A percentile compares a stretch with the other conserved stretches of the same genome.
Conservation (phyloP, 2,113 vertebrate genomes). For the Syngnathoides biaculeatus region DNA sequence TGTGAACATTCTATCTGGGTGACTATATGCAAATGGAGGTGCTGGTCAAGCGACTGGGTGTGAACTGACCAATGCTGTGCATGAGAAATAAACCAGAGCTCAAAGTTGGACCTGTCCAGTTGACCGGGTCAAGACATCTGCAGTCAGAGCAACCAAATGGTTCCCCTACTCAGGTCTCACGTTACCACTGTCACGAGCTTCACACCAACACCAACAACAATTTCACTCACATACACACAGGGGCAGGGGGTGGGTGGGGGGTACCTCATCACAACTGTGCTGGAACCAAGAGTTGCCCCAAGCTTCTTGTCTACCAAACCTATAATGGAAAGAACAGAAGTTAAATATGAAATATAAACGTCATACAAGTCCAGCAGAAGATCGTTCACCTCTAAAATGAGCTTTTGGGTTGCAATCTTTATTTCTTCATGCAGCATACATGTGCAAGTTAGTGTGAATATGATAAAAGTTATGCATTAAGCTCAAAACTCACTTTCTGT, state of each 20-base stretch:
- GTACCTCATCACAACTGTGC: slow-evolving; percentile 39
- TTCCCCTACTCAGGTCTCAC: slow-evolving; percentile 60
- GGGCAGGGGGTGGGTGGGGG: no score
- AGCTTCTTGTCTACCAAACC: slow-evolving; percentile 21
- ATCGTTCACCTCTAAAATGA: slow-evolving; percentile 5
- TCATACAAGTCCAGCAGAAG: neutral
- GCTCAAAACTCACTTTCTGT: slow-evolving; percentile 31
- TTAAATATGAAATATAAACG: slow-evolving; percentile 1
- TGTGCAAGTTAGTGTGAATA: slow-evolving; percentile 27
- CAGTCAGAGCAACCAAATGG: slow-evolving; percentile 73
- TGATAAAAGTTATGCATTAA: slow-evolving; percentile 56
- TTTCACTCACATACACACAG: slow-evolving; percentile 20
- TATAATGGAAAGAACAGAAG: slow-evolving; percentile 16
- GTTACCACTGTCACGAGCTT: slow-evolving; percentile 62
- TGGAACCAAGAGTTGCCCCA: slow-evolving; percentile 17
- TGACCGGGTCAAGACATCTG: slow-evolving; percentile 67
- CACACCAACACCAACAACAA: slow-evolving; percentile 59
- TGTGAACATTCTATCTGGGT: slow-evolving; percentile 3
- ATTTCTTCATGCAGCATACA: slow-evolving; percentile 23
- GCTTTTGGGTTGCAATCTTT: slow-evolving; percentile 8
- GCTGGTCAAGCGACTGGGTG: slow-evolving; percentile 52
- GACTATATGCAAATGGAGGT: slow-evolving; percentile 32
- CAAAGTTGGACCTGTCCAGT: slow-evolving; percentile 77
- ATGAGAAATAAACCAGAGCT: slow-evolving; percentile 78
- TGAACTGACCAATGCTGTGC: slow-evolving; percentile 79